Evolutionary conservation across 2,797 vertebrate genomes (phyloP), one percentile per base, ranked within the genome.

Genomic region (Apogon hyalosoma): DNA sequence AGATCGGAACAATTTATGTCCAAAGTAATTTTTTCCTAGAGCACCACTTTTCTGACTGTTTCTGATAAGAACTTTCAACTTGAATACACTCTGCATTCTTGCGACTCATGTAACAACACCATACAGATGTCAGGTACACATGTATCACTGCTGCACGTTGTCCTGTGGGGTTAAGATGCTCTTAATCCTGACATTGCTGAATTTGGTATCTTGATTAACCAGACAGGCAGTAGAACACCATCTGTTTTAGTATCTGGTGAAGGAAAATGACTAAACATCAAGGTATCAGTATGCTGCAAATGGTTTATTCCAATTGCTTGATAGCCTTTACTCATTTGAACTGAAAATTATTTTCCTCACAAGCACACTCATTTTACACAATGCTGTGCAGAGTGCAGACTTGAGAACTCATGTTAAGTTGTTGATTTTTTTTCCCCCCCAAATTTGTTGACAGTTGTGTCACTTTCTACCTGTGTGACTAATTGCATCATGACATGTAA

Each of bases 1-100:
- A 38, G 49, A 55, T 47, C 31, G 63, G 63, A 69, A 75, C 14
- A 16, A 61, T 48, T 67, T 10, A 41, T 54, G 14, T 38, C 12
- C 46, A 14, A 39, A 41, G 36, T 50, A 36, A 42, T 36, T 41
- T 28, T 19, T 69, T 59, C 28, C 11, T 39, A 66, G 59, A 65
- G 38, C 28, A 10, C 16, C 14, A 24, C 33, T 77, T 66, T 18
- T 14, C 39, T 28, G 60, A 55, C 43, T n/a, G 39, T 11, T 50
- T 14, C 6, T 24, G 11, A 41, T 31, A 31, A 2, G 18, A 50
- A 18, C 45, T 18, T 11, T 21, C 5, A 51, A 10, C 12, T 19
- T 16, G 45, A 2, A 11, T 0, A 47, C 13, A 33, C 15, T 19
- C 33, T 24, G 11, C 28, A 11, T 47, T 50, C 19, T 50, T 36